Conservation (phyloP, 2,797 vertebrate genomes). For the Cyclura pinguis region DNA sequence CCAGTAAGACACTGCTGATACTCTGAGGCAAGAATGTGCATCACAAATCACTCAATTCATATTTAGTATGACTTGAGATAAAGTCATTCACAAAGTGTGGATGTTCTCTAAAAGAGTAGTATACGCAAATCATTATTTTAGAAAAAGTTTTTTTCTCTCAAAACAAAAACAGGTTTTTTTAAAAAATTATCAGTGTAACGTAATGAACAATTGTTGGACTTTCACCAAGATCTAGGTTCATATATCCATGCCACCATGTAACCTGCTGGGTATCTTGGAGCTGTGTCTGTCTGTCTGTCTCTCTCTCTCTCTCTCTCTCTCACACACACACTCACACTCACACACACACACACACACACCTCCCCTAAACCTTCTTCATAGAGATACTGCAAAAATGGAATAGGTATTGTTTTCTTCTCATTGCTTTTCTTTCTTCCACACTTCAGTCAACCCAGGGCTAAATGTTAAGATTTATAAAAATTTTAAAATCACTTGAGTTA, state of each 20-base stretch:
- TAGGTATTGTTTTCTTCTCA: not conserved
- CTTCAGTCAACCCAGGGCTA: not conserved
- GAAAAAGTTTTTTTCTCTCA: too few species aligned
- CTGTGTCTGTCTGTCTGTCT: too few species aligned
- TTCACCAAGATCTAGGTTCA: not conserved
- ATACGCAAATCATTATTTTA: not conserved
- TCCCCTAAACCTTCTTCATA: not conserved
- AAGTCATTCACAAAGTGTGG: not conserved
- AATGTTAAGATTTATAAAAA: slow-evolving; percentile 25
- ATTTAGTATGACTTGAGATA: not conserved
- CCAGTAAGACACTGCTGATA: not conserved
- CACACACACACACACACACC: not conserved
- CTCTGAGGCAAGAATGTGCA: too few species aligned
- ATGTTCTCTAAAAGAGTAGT: not conserved
- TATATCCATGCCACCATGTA: not conserved
- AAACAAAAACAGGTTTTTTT: not conserved
- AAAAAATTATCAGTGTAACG: not conserved
- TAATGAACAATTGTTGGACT: not conserved
- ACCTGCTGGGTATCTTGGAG: not conserved
- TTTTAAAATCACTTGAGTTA: not conserved
- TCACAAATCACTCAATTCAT: not conserved
- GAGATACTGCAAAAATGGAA: not conserved
- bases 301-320: too few species aligned
- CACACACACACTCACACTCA: not conserved
- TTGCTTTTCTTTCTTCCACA: too few species aligned